Base-by-base conservation (phyloP, 2,888 invertebrate species). In the Phragmatobia fuliginosa region DNA sequence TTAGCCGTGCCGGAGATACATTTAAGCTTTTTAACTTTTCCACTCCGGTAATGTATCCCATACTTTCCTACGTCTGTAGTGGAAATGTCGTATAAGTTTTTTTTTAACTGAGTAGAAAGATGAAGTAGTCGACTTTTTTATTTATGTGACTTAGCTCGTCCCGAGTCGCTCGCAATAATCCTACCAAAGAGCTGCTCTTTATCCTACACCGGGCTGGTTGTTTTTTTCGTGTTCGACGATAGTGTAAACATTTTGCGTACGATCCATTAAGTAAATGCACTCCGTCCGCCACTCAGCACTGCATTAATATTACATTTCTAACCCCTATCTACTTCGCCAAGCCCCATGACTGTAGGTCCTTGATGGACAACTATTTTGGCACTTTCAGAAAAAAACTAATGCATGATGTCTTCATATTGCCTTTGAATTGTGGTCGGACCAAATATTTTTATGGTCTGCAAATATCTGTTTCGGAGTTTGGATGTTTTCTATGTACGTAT, bases 221-320 rank as follows among this genome's bases (percentile, higher is more conserved):
- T 87, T 89, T 91, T 91, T 91, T 88, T 90, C 86, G 82, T 88
- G 87, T 90, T 90, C 86, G 88, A 87, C 88, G 87, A 88, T 87
- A 90, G 88, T 88, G 89, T 91, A 93, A 93, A 91, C 91, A 94
- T 91, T 93, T 93, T 91, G 91, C 92, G 90, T 92, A 91, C 91
- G 90, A 91, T 92, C 94, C 93, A 94, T 94, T 94, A 94, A 92
- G 93, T 92, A 93, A 93, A 93, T 94, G 92, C 93, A 94, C 91
- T 93, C 90, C 86, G 87, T 88, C 86, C 90, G 86, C 91, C 88
- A 91, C 92, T 92, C 92, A 88, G 88, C 88, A 90, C 89, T 95
- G 95, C 96, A 96, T 96, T 96, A 96, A 96, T 96, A 96, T 96
- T 96, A 95, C 96, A 96, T 96, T 95, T 95, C 94, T 94, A 94